These are phyloP conservation scores for Maconellicoccus hirsutus DNA, from an alignment of 1,140 invertebrate genomes.

Conservation along the genomic window DNA sequence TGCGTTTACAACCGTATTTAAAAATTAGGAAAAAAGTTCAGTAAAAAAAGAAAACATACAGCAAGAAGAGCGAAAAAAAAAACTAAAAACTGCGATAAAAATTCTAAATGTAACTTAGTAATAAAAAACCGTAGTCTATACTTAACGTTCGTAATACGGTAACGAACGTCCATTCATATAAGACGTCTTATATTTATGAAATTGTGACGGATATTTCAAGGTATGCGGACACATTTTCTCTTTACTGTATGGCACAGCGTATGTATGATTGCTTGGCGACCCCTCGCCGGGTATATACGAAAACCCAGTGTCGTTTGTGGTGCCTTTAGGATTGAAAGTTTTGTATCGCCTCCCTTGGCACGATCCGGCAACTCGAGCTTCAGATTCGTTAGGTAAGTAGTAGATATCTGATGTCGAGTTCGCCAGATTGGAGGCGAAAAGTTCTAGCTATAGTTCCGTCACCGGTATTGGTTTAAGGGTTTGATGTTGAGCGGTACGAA, in stretches of 20 bases:
- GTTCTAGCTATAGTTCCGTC: conserved; percentile 87
- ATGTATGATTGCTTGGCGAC: conserved; percentile 31
- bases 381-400: conserved; percentile 46
- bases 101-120: not conserved
- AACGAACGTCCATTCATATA: conserved; percentile 5
- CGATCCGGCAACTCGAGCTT: conserved; percentile 41
- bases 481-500: conserved; percentile 46
- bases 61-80: not conserved
- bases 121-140: not conserved
- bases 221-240: conserved; percentile 1
- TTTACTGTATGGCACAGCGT: not conserved
- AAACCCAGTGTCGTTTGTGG: conserved; percentile 56
- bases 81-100: not conserved
- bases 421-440: conserved; percentile 50
- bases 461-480: conserved; percentile 62
- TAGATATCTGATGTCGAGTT: conserved; percentile 55
- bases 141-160: conserved; percentile 14
- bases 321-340: conserved; percentile 41
- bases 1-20: too few species aligned
- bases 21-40: not conserved
- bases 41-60: not conserved
- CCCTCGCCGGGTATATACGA: conserved; percentile 59
- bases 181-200: not conserved
- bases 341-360: conserved; percentile 40
- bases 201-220: conserved; percentile 5